phyloP scores from a whole-genome alignment of 2,888 invertebrate genomes.

The Lithophane socia region DNA sequence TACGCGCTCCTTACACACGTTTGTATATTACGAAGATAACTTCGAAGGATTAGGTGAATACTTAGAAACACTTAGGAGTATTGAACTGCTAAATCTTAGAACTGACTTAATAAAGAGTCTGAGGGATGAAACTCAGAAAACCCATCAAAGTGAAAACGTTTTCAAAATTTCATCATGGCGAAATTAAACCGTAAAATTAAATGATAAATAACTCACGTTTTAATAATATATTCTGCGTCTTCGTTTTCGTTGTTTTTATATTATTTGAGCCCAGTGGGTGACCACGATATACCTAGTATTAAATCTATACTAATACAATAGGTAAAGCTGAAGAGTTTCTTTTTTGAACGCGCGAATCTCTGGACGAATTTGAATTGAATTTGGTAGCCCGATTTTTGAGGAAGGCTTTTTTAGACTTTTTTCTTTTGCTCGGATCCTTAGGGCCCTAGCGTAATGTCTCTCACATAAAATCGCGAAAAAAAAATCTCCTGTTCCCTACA shows the following conservation, averaged over 20 bases:
- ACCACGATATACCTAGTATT: no score
- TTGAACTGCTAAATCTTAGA: constrained; percentile 27
- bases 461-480: no score
- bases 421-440: no score
- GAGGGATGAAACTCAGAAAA: not conserved
- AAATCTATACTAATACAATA: no score
- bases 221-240: not conserved
- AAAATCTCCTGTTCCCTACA: no score
- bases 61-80: constrained; percentile 33
- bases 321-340: no score
- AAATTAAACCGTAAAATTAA: not conserved
- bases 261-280: no score
- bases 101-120: constrained; percentile 11
- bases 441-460: no score
- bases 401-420: no score
- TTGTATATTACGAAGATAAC: constrained; percentile 52
- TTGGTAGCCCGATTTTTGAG: no score
- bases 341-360: no score
- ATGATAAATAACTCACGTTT: not conserved
- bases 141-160: not conserved
- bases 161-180: not conserved
- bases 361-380: no score
- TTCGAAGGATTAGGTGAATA: constrained; percentile 48
- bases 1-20: constrained; percentile 64
- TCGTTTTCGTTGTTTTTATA: not conserved